These are phyloP conservation scores for Adineta ricciae DNA, from an alignment of 2,888 invertebrate genomes.

Conservation along the genomic window DNA sequence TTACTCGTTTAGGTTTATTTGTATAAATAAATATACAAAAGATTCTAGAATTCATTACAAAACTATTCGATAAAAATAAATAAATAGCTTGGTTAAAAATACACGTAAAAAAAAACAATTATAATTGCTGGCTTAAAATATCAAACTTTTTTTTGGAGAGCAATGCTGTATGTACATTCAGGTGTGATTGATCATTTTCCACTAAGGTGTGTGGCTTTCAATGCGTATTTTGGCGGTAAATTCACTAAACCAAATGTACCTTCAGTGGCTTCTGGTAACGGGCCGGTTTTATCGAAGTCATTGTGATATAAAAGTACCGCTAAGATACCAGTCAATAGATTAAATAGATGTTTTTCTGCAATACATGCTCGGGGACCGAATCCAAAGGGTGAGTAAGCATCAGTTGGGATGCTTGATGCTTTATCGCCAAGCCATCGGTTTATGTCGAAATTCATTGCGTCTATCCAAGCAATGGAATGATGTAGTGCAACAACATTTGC, in stretches of 20 bases:
- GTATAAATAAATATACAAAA: too few species aligned
- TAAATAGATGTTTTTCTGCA: not conserved
- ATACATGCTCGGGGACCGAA: not conserved
- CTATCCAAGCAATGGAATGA: not conserved
- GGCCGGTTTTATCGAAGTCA: not conserved
- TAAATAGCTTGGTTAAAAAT: not conserved
- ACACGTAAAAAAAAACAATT: not conserved
- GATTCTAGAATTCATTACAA: too few species aligned
- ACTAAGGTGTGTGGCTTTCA: not conserved
- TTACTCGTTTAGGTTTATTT: too few species aligned
- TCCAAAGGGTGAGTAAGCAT: not conserved
- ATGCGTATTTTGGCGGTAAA: not conserved
- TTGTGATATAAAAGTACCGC: not conserved
- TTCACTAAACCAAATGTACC: not conserved
- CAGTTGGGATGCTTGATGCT: not conserved
- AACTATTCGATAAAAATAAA: too few species aligned
- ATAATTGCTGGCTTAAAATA: not conserved
- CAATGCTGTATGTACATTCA: not conserved
- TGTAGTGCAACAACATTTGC: not conserved
- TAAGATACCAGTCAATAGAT: not conserved
- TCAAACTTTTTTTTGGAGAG: not conserved
- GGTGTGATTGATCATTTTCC: not conserved
- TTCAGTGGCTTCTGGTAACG: not conserved
- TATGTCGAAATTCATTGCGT: not conserved
- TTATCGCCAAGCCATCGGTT: not conserved